These are phyloP conservation scores for Tenthredo mesomela DNA, from an alignment of 2,888 invertebrate genomes.

Conservation along the genomic window DNA sequence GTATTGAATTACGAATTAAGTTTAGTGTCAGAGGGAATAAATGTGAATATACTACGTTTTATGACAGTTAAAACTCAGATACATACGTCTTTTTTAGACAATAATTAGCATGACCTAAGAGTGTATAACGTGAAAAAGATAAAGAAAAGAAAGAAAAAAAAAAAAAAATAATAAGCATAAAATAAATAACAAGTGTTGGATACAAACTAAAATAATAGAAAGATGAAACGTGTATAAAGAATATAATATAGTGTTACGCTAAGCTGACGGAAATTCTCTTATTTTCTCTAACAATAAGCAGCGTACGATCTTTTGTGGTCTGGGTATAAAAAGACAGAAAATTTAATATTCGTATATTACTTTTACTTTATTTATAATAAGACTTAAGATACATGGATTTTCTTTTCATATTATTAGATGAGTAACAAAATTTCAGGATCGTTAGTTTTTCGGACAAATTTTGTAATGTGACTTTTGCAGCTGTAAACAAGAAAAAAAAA, in stretches of 20 bases:
- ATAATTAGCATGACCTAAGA: constrained; percentile 51
- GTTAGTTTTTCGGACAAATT: constrained; percentile 32
- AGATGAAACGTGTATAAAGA: constrained; percentile 28
- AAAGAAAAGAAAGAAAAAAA: constrained; percentile 34
- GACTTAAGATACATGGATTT: not conserved
- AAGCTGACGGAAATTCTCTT: constrained; percentile 15
- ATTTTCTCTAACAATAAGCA: not conserved
- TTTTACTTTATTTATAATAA: constrained; percentile 16
- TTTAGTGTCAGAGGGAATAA: constrained; percentile 45
- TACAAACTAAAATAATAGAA: constrained; percentile 33
- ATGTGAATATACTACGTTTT: constrained; percentile 48
- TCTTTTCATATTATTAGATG: constrained; percentile 1
- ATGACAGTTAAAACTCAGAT: constrained; percentile 39
- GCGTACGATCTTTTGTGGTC: not conserved
- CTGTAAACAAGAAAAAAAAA: constrained; percentile 8
- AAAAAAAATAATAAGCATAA: constrained; percentile 35
- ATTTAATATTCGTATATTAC: constrained; percentile 16
- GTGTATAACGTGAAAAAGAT: constrained; percentile 26
- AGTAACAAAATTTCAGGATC: constrained; percentile 7
- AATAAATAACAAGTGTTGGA: constrained; percentile 11
- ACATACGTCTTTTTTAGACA: constrained; percentile 44
- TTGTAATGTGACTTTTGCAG: constrained; percentile 38
- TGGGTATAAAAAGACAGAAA: not conserved
- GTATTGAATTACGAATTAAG: constrained; percentile 48
- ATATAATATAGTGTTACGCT: constrained; percentile 16